Evolutionary conservation across 1,140 invertebrate species (phyloP).

Genomic region (Chironomus striatipennis): DNA sequence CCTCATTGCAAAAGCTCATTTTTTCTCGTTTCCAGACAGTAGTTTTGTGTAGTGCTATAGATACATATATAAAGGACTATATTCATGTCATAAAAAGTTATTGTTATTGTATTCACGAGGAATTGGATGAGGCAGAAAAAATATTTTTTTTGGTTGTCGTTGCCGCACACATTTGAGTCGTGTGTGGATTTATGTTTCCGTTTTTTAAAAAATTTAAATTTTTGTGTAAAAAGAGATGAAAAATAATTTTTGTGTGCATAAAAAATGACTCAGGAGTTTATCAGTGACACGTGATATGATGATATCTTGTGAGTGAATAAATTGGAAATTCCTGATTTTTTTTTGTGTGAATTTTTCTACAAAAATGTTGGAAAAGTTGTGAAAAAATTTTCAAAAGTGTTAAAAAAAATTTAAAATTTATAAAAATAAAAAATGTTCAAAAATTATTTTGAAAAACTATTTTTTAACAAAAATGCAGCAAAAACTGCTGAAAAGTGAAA

Average conservation of each 20-base stretch:
- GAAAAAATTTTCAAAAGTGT: too few relatives aligned
- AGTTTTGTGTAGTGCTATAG: not conserved
- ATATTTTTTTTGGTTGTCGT: too few relatives aligned
- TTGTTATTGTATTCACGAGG: slow-evolving; percentile 18
- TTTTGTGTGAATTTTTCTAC: too few relatives aligned
- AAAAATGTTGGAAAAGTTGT: too few relatives aligned
- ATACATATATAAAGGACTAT: not conserved
- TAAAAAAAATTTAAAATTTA: too few relatives aligned
- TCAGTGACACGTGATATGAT: not conserved
- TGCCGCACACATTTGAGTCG: too few relatives aligned
- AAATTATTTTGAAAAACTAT: too few relatives aligned
- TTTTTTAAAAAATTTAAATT: not conserved
- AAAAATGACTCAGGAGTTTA: not conserved
- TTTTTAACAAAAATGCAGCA: too few relatives aligned
- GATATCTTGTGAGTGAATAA: not conserved
- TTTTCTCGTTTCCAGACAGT: not conserved
- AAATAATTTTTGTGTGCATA: not conserved
- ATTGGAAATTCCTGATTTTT: not conserved
- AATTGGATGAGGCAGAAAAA: slow-evolving; percentile 4
- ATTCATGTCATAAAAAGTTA: slow-evolving; percentile 22
- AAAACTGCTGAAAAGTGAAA: too few relatives aligned
- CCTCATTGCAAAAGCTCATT: slow-evolving; percentile 4
- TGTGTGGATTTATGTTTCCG: too few relatives aligned
- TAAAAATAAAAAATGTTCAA: too few relatives aligned
- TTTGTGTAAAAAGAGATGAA: not conserved